These are phyloP conservation scores for Chloroceryle amazona DNA, from an alignment of 2,797 vertebrate genomes.

Conservation along the genomic window DNA sequence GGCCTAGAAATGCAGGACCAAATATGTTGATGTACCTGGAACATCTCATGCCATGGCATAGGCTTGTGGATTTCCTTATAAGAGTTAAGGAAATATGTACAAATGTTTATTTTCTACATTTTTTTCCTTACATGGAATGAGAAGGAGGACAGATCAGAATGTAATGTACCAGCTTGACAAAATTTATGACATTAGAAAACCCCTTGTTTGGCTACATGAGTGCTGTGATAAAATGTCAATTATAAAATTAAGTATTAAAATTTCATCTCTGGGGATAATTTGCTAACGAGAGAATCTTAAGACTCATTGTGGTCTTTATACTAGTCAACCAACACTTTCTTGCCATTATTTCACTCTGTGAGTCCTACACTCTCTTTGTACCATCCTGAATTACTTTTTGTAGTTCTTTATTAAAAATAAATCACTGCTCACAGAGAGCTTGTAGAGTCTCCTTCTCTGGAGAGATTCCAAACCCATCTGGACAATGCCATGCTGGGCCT, in stretches of 20 bases:
- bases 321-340: neutral
- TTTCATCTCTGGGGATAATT: neutral
- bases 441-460: neutral
- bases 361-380: neutral
- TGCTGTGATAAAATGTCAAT: neutral
- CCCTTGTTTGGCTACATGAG: neutral
- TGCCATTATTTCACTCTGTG: neutral
- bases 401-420: neutral
- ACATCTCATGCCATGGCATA: too few species aligned
- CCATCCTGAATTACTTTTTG: neutral
- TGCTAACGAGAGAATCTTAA: neutral
- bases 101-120: neutral
- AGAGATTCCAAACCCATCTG: neutral
- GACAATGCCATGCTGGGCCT: neutral
- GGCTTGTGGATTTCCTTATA: neutral
- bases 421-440: neutral
- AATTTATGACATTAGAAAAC: neutral
- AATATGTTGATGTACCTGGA: too few species aligned
- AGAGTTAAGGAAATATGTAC: neutral
- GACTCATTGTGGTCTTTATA: neutral
- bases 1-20: too few species aligned
- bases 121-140: neutral
- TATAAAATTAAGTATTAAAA: neutral
- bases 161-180: neutral
- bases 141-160: neutral